Evolutionary conservation across 2,888 invertebrate genomes (phyloP).

Genomic region (Dinocampus coccinellae): DNA sequence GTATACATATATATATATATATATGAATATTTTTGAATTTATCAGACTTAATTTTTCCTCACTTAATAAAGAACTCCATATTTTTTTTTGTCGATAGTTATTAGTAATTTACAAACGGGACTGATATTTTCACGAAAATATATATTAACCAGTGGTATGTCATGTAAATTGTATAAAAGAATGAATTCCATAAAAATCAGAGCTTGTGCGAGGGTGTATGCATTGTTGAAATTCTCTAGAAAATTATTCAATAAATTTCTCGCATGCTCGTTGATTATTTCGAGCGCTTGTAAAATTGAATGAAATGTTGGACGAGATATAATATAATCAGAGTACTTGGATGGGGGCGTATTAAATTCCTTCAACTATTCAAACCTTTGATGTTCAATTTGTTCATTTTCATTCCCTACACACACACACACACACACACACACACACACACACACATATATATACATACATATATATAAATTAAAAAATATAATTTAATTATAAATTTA

Average conservation of each 20-base stretch:
- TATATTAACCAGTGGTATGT: not conserved
- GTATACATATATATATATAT: not conserved
- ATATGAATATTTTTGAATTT: not conserved
- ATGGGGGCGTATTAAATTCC: constrained; percentile 10
- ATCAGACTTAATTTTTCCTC: not conserved
- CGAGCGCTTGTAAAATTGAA: constrained; percentile 12
- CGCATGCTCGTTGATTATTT: constrained; percentile 20
- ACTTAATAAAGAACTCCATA: not conserved
- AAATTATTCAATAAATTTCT: constrained; percentile 24
- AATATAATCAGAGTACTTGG: constrained; percentile 14
- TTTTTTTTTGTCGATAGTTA: not conserved
- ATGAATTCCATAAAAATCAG: constrained; percentile 10
- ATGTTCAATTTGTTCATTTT: constrained; percentile 8
- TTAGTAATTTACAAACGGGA: not conserved
- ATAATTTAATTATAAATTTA: not conserved
- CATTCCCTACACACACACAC: not conserved
- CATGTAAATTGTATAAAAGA: not conserved
- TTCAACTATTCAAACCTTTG: constrained; percentile 3
- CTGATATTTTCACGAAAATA: not conserved
- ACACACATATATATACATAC: too few species aligned
- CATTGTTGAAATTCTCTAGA: constrained; percentile 16
- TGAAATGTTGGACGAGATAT: constrained; percentile 6
- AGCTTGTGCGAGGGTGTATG: not conserved
- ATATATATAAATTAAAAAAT: not conserved
- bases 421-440: not conserved